Base-by-base conservation (phyloP, 2,888 invertebrate species). In the Melipona bicolor region DNA sequence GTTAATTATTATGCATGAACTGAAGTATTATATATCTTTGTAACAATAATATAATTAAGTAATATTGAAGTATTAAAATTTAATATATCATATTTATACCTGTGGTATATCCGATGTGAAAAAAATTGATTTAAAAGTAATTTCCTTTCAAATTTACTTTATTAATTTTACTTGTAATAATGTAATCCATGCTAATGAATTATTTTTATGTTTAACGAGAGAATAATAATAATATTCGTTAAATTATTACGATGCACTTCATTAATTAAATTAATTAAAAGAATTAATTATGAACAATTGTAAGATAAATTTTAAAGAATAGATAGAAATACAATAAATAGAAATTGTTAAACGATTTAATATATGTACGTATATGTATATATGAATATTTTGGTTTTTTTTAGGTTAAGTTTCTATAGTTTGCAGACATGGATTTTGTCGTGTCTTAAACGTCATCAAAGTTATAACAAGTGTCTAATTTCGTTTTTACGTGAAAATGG, bases 401-500 rank as follows among this genome's bases (percentile, higher is more conserved):
- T 43, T 75, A 85, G 85, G 85, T 85, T 85, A 85, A 43, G 72
- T 67, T 81, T 64, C 52, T 59, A 27, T 32, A 11, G 70, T 59
- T 52, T 43, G 24, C 36, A 52, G 36, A 61, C 50, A 78, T 75
- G 77, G 50, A 56, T 61, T 56, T 72, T 75, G 36, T 61, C 59
- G 82, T 62, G 43, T 77, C 32, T 76, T 68, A 84, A 84, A 79
- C 77, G 76, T 80, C 83, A 79, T 79, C 59, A 64, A 70, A 79
- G 43, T 70, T 52, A 17, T 68, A 71, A 59, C 52, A 68, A 70
- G 78, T 59, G 43, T 69, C 24, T 56, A 61, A 4, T 56, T 67
- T 71, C 54, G 19, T 74, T 74, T 77, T 79, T 69, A 21, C 24
- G 59, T 67, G 50, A 88, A 79, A 81, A 97, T 97, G 97, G 96